Evolutionary conservation across 2,888 invertebrate genomes (phyloP).

Genomic region (Podotricha telesiphe): DNA sequence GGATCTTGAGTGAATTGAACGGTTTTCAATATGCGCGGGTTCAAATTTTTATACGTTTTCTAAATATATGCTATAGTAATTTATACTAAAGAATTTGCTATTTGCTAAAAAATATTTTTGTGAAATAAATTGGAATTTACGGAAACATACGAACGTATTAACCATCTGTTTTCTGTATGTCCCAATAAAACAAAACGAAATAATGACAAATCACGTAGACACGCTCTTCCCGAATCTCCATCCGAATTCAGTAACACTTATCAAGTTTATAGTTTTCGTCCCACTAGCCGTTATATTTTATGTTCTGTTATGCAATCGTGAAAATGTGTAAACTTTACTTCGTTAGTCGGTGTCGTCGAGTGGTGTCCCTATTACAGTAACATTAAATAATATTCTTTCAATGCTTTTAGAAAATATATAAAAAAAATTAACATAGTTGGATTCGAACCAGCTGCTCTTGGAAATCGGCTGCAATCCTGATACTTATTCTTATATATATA

Average conservation of each 20-base stretch:
- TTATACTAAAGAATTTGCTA: no score
- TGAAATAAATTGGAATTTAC: background rate
- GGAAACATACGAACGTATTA: background rate
- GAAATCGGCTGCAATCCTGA: no score
- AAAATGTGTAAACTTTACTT: slow-evolving; percentile 44
- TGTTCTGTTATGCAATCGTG: slow-evolving; percentile 51
- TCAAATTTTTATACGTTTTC: no score
- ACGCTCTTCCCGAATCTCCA: slow-evolving; percentile 31
- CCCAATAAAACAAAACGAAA: slow-evolving; percentile 16
- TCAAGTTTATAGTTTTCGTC: slow-evolving; percentile 57
- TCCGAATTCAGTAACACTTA: slow-evolving; percentile 38
- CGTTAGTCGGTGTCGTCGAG: slow-evolving; percentile 44
- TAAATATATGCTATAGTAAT: no score
- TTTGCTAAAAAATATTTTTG: background rate
- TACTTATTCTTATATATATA: no score
- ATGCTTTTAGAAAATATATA: no score
- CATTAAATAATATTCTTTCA: background rate
- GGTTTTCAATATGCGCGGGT: no score
- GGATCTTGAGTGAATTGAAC: no score
- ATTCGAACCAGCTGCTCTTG: no score
- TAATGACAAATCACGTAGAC: slow-evolving; percentile 21
- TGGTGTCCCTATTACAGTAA: slow-evolving; percentile 1
- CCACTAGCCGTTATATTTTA: slow-evolving; percentile 71
- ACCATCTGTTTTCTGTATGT: slow-evolving; percentile 1
- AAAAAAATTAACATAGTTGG: no score